A percentile compares a stretch with the other conserved stretches of the same genome.
Evolutionary conservation across 1,140 invertebrate genomes (phyloP).

Genomic region (Musca domestica): DNA sequence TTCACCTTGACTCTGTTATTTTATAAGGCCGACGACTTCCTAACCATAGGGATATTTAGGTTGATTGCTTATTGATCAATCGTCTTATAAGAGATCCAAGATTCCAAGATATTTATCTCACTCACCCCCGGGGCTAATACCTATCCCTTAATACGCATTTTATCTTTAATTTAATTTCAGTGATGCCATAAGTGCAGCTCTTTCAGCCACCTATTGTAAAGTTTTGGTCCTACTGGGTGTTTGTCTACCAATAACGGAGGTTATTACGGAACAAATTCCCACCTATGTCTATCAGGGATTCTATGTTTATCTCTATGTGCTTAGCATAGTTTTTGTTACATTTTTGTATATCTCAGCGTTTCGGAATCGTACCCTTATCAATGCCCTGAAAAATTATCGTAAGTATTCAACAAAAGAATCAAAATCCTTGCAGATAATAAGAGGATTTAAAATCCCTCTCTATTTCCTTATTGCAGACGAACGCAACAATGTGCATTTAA

Average conservation of each 20-base stretch:
- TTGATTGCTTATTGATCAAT: no score
- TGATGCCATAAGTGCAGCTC: constrained; percentile 54
- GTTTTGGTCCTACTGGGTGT: constrained; percentile 72
- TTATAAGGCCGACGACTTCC: no score
- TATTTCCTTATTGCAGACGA: constrained; percentile 47
- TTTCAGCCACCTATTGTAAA: constrained; percentile 75
- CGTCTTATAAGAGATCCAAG: no score
- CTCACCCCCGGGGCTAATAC: no score
- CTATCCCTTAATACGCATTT: no score
- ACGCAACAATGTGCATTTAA: constrained; percentile 46
- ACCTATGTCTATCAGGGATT: constrained; percentile 70
- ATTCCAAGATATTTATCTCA: no score
- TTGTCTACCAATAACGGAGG: constrained; percentile 64
- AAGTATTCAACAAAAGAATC: constrained; percentile 36
- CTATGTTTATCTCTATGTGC: constrained; percentile 75
- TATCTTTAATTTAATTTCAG: no score
- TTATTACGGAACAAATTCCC: constrained; percentile 63
- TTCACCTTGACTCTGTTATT: no score
- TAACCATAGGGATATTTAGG: no score
- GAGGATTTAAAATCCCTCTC: constrained; percentile 8
- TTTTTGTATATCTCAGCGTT: constrained; percentile 72
- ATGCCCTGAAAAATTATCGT: constrained; percentile 55
- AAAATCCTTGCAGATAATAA: no score
- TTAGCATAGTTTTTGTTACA: constrained; percentile 71
- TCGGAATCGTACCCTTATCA: constrained; percentile 60